Percentiles rank a stretch among this genome's conserved stretches.
phyloP scores from a whole-genome alignment of 2,797 vertebrate genomes.

The Mycteria americana region DNA sequence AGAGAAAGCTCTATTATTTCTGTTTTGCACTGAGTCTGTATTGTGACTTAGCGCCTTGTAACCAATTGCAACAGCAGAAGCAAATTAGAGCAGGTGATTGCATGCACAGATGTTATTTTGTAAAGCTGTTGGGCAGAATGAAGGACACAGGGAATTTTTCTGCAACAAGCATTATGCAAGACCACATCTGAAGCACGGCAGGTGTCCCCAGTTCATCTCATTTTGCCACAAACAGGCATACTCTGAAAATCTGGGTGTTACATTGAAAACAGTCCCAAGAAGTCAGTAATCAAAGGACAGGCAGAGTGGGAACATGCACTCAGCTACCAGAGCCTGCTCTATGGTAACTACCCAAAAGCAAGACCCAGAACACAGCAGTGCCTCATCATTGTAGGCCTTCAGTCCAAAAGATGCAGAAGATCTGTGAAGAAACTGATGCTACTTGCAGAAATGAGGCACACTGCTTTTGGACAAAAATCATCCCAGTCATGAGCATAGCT shows the following conservation, averaged over 20 bases:
- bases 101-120: background rate
- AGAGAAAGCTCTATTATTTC: background rate
- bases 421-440: background rate
- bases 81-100: slow-evolving; percentile 26
- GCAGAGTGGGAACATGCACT: background rate
- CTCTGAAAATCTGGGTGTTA: background rate
- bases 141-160: background rate
- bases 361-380: background rate
- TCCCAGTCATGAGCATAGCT: background rate
- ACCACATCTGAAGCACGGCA: background rate
- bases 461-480: background rate
- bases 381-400: background rate
- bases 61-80: background rate
- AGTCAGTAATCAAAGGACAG: background rate
- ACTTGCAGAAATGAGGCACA: background rate
- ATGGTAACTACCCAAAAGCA: background rate
- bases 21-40: background rate
- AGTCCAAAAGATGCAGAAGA: background rate
- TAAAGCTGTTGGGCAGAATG: background rate
- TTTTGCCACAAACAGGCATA: background rate
- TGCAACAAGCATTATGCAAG: slow-evolving; percentile 2
- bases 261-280: background rate
- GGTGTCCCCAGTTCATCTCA: background rate
- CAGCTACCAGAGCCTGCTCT: background rate
- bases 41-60: background rate